phyloP scores from a whole-genome alignment of 2,113 vertebrate genomes.

The Pelodiscus sinensis region DNA sequence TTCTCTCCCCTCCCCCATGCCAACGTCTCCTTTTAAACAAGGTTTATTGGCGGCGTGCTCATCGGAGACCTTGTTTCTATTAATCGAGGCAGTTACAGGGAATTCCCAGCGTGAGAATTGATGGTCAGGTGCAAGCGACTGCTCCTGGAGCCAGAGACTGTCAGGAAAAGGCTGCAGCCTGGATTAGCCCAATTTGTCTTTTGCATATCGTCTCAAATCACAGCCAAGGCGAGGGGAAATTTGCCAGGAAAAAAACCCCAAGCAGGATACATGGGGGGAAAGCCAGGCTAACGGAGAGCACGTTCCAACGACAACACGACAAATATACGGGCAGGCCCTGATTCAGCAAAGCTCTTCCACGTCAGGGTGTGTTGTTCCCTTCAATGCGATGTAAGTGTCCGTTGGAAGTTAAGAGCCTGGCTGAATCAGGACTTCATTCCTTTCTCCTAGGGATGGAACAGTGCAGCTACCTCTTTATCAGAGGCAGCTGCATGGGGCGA shows the following conservation, averaged over 20 bases:
- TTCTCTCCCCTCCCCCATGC: background rate
- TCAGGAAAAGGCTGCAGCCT: background rate
- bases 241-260: background rate
- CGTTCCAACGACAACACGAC: background rate
- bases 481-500: too few species aligned
- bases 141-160: background rate
- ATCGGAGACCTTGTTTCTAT: background rate
- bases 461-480: too few species aligned
- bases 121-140: background rate
- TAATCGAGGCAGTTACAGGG: background rate
- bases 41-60: background rate
- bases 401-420: background rate
- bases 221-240: background rate
- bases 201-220: background rate
- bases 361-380: background rate
- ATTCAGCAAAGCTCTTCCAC: background rate
- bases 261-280: background rate
- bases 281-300: background rate
- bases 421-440: background rate
- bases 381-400: background rate
- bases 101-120: background rate
- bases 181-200: background rate
- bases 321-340: background rate
- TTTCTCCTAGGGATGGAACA: background rate
- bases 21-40: background rate